A percentile compares a stretch with the other conserved stretches of the same genome.
Conservation (phyloP, 1,140 invertebrate species). For the Achroia grisella region DNA sequence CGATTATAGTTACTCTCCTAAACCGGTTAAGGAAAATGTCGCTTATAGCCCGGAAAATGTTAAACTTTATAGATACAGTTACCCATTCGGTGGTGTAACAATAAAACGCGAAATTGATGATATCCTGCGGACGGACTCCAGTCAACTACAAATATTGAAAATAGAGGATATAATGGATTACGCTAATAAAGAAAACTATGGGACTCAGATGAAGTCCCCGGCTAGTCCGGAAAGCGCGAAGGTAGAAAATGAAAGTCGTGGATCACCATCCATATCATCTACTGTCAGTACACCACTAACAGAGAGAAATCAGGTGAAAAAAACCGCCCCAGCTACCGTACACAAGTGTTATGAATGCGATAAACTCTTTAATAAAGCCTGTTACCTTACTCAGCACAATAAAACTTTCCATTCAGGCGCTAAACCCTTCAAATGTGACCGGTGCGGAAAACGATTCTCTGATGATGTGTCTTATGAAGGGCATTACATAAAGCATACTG, state of each 20-base stretch:
- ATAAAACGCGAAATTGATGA: conserved; percentile 50
- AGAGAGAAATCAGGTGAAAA: conserved; percentile 62
- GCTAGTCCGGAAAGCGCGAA: conserved; percentile 64
- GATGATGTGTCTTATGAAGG: conserved; percentile 78
- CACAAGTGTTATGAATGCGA: conserved; percentile 88
- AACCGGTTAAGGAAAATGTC: conserved; percentile 35
- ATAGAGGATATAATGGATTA: conserved; percentile 68
- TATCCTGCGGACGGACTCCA: conserved; percentile 35
- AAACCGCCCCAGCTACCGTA: conserved; percentile 46
- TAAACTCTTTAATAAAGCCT: conserved; percentile 89
- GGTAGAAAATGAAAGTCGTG: conserved; percentile 51
- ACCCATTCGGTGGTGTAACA: conserved; percentile 56
- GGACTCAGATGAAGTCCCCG: conserved; percentile 64
- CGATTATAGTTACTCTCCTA: conserved; percentile 48
- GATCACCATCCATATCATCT: conserved; percentile 57
- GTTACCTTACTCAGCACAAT: conserved; percentile 92
- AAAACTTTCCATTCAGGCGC: conserved; percentile 91
- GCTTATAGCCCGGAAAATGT: conserved; percentile 42
- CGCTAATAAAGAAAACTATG: conserved; percentile 72
- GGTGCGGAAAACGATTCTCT: conserved; percentile 89
- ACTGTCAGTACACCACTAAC: conserved; percentile 59
- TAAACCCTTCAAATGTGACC: conserved; percentile 88
- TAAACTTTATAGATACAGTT: conserved; percentile 51
- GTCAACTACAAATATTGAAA: conserved; percentile 60
- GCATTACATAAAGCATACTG: conserved; percentile 84